These are phyloP conservation scores for Porites divaricata DNA, from an alignment of 92 coral and sea anemone genomes.

Conservation along the genomic window DNA sequence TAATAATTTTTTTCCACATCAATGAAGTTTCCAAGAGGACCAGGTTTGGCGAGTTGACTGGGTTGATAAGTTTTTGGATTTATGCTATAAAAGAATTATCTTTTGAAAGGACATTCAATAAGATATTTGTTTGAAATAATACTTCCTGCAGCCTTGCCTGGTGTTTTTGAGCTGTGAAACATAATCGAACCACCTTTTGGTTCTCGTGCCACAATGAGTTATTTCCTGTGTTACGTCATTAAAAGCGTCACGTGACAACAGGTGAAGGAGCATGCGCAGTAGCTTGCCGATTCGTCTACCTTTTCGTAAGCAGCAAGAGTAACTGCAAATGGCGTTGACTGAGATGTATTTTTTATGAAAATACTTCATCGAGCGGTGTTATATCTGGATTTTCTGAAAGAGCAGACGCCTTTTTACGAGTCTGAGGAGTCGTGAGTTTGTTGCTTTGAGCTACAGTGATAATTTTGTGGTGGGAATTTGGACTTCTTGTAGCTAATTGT, in stretches of 20 bases:
- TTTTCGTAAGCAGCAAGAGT: slow-evolving; percentile 57
- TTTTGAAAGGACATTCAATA: not conserved
- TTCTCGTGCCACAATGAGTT: slow-evolving; percentile 73
- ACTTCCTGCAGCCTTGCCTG: slow-evolving; percentile 14
- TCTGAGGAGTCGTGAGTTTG: slow-evolving; percentile 34
- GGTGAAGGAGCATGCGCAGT: slow-evolving; percentile 72
- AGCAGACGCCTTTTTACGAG: slow-evolving; percentile 40
- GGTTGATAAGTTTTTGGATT: not conserved
- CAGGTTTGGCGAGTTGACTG: not conserved
- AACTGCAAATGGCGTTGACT: slow-evolving; percentile 75
- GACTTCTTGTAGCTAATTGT: slow-evolving; percentile 16
- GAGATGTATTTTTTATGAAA: slow-evolving; percentile 59
- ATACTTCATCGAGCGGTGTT: slow-evolving; percentile 31
- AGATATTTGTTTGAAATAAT: slow-evolving; percentile 28
- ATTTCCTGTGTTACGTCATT: slow-evolving; percentile 81
- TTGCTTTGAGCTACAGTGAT: slow-evolving; percentile 31
- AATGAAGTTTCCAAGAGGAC: slow-evolving; percentile 23
- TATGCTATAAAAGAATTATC: not conserved
- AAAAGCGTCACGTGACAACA: slow-evolving; percentile 73
- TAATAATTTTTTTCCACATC: slow-evolving; percentile 37
- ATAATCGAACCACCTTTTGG: slow-evolving; percentile 49
- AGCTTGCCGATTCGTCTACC: slow-evolving; percentile 43
- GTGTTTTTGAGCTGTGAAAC: slow-evolving; percentile 18
- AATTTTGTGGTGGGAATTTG: slow-evolving; percentile 35
- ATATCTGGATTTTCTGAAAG: slow-evolving; percentile 34